Conservation (phyloP, 2,888 invertebrate species). For the Elmis aenea region DNA sequence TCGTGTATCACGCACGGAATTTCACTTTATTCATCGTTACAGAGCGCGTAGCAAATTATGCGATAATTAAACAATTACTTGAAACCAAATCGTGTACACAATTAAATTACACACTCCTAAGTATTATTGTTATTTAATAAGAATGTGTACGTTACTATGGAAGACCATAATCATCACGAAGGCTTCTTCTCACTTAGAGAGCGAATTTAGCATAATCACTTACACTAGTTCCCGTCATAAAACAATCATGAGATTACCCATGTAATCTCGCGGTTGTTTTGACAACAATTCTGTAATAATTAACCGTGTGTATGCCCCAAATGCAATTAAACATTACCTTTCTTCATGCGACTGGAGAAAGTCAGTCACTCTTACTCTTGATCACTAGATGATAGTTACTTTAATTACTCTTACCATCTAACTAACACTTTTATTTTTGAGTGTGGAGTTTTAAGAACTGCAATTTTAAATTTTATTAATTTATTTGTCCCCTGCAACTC, state of each 20-base stretch:
- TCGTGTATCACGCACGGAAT: too few relatives aligned
- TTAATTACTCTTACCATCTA: slow-evolving; percentile 13
- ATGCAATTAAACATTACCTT: slow-evolving; percentile 15
- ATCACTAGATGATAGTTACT: slow-evolving; percentile 11
- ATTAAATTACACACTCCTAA: too few relatives aligned
- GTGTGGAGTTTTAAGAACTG: not conserved
- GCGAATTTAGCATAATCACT: slow-evolving; percentile 11
- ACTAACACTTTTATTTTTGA: slow-evolving; percentile 7
- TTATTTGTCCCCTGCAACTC: too few relatives aligned
- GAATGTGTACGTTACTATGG: slow-evolving; percentile 10
- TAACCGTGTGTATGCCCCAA: slow-evolving; percentile 16
- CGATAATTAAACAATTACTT: too few relatives aligned
- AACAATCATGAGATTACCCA: slow-evolving; percentile 14
- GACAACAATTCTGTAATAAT: slow-evolving; percentile 11
- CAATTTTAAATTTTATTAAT: too few relatives aligned
- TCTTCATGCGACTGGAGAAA: slow-evolving; percentile 15
- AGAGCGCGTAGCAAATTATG: too few relatives aligned
- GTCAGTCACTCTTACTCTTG: slow-evolving; percentile 12
- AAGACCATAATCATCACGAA: slow-evolving; percentile 5
- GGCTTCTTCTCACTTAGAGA: slow-evolving; percentile 9
- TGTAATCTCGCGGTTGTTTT: too few relatives aligned
- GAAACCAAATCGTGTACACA: too few relatives aligned
- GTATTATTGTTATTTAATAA: slow-evolving; percentile 16
- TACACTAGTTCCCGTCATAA: slow-evolving; percentile 9
- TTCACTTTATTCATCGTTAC: too few relatives aligned